Percentiles rank a stretch among this genome's conserved stretches.
Conservation (phyloP, 1,140 invertebrate genomes). For the Aethina tumida region DNA sequence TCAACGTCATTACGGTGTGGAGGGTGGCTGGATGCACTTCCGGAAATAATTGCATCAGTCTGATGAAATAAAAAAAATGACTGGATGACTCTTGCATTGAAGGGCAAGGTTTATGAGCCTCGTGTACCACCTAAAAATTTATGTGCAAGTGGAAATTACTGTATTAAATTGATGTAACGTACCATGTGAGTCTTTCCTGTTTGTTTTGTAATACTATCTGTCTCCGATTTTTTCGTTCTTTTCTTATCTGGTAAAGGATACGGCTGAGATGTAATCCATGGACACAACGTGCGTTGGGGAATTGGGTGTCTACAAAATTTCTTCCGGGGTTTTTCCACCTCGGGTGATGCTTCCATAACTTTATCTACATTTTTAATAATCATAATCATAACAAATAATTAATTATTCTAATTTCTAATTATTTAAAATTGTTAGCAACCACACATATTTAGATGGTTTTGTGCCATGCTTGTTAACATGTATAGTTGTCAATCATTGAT, state of each 20-base stretch:
- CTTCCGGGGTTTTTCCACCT: no score
- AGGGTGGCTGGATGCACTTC: slow-evolving; percentile 32
- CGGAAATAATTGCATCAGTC: slow-evolving; percentile 33
- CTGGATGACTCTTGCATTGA: slow-evolving; percentile 20
- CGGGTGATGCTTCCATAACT: no score
- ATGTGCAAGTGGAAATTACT: slow-evolving; percentile 2
- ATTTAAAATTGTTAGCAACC: no score
- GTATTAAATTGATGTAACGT: not conserved
- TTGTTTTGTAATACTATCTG: slow-evolving; percentile 1
- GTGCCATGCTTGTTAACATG: no score
- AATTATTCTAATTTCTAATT: no score
- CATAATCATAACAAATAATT: no score
- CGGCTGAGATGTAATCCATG: slow-evolving; percentile 21
- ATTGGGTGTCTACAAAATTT: slow-evolving; percentile 20
- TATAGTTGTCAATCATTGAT: no score
- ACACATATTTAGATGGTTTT: no score
- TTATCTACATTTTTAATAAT: no score
- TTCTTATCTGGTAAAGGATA: slow-evolving; percentile 23
- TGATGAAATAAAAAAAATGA: slow-evolving; percentile 32
- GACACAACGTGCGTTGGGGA: no score
- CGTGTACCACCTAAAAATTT: slow-evolving; percentile 1
- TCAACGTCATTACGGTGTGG: slow-evolving; percentile 27
- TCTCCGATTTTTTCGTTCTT: slow-evolving; percentile 9
- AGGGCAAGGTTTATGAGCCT: slow-evolving; percentile 5
- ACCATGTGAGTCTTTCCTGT: no score